Conservation (phyloP, 2,797 vertebrate species). For the Gymnothorax reevesii region DNA sequence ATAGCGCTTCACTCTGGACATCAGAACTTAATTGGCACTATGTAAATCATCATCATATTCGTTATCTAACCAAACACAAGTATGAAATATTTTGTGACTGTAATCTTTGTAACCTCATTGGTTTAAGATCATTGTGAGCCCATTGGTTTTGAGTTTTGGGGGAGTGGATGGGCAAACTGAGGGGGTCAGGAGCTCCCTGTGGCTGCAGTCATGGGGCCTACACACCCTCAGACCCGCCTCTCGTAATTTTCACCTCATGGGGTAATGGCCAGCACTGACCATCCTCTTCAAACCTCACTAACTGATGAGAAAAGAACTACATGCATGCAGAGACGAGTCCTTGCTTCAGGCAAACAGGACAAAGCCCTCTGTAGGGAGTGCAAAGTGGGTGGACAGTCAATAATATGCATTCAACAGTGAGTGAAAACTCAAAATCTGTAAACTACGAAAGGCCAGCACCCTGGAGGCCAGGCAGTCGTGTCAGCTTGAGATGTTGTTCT, state of each 20-base stretch:
- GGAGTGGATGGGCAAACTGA: not conserved
- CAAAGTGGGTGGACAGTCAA: slow-evolving; percentile 56
- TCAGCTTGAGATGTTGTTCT: slow-evolving; percentile 65
- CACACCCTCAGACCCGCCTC: slow-evolving; percentile 68
- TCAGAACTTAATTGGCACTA: not conserved
- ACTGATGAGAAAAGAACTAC: slow-evolving; percentile 6
- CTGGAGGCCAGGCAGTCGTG: slow-evolving; percentile 73
- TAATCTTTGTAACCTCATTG: no score
- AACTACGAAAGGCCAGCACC: slow-evolving; percentile 68
- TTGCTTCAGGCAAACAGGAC: slow-evolving; percentile 19
- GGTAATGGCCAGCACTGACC: slow-evolving; percentile 68
- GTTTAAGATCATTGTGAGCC: not conserved
- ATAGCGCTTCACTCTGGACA: not conserved
- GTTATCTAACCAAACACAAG: no score
- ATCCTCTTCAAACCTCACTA: slow-evolving; percentile 75
- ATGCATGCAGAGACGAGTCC: not conserved
- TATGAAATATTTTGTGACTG: no score
- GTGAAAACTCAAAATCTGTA: slow-evolving; percentile 73
- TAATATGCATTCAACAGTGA: slow-evolving; percentile 61
- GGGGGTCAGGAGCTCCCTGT: slow-evolving; percentile 57
- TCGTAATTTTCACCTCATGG: slow-evolving; percentile 79
- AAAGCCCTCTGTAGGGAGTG: slow-evolving; percentile 48
- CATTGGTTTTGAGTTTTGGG: slow-evolving; percentile 30
- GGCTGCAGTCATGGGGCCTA: slow-evolving; percentile 59
- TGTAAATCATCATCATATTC: not conserved